phyloP scores from a whole-genome alignment of 2,797 vertebrate genomes.

The Pseudomugil tenellus region DNA sequence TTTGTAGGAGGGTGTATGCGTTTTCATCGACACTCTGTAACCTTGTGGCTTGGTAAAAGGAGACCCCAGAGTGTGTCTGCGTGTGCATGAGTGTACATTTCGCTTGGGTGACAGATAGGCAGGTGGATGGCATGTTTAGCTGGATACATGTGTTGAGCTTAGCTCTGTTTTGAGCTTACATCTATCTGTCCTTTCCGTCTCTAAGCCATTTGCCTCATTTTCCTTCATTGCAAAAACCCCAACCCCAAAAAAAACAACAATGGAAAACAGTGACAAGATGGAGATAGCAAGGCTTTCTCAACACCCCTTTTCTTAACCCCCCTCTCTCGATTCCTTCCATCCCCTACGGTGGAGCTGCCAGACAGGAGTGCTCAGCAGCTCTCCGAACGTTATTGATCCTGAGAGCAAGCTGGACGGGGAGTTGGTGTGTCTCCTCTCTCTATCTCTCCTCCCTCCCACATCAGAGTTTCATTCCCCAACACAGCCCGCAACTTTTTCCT shows the following conservation, averaged over 20 bases:
- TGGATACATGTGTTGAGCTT: conserved; percentile 24
- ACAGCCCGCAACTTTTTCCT: conserved; percentile 65
- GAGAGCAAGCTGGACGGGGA: conserved; percentile 75
- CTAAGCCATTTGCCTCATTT: conserved; percentile 44
- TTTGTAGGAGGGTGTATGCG: conserved; percentile 74
- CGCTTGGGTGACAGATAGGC: conserved; percentile 36
- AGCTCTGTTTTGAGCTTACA: conserved; percentile 21
- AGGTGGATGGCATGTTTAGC: conserved; percentile 50
- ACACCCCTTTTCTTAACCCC: conserved; percentile 59
- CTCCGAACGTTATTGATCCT: conserved; percentile 84
- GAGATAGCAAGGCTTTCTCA: conserved; percentile 68
- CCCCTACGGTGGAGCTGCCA: conserved; percentile 77
- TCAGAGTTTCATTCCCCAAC: conserved; percentile 59
- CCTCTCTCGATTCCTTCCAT: conserved; percentile 48
- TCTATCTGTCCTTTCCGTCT: conserved; percentile 42
- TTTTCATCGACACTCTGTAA: conserved; percentile 79
- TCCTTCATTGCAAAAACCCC: conserved; percentile 37
- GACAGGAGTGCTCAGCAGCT: conserved; percentile 81
- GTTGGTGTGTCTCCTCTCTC: conserved; percentile 64
- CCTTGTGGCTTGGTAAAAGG: conserved; percentile 77
- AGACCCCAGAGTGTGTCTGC: conserved; percentile 51
- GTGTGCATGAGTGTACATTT: conserved; percentile 31
- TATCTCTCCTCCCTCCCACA: conserved; percentile 54
- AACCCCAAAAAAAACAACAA: conserved; percentile 32
- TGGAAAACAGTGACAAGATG: conserved; percentile 65